A percentile compares a stretch with the other conserved stretches of the same genome.
Conservation (phyloP, 2,113 vertebrate genomes). For the Potamarius usumacintae region DNA sequence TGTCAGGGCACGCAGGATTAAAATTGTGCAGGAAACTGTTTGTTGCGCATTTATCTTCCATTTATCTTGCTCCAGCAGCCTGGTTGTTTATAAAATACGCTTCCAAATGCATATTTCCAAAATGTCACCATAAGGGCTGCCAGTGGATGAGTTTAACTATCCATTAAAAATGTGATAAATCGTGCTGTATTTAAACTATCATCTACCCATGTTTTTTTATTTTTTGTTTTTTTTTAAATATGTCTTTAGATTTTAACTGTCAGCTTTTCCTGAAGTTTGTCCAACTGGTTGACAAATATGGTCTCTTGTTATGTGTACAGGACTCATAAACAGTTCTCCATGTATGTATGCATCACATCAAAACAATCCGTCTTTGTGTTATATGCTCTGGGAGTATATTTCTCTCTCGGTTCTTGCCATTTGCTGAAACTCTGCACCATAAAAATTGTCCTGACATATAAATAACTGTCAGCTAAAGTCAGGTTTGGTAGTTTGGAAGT, state of each 20-base stretch:
- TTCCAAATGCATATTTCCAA: slow-evolving; percentile 37
- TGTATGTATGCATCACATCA: background rate
- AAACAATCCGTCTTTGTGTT: background rate
- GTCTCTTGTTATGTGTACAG: background rate
- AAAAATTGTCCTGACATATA: background rate
- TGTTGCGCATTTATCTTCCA: slow-evolving; percentile 40
- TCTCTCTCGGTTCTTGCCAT: background rate
- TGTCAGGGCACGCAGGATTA: slow-evolving; percentile 33
- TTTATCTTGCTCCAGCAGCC: slow-evolving; percentile 37
- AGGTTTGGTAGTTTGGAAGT: background rate
- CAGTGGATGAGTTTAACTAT: slow-evolving; percentile 15
- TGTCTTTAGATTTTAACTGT: background rate
- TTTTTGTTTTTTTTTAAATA: background rate
- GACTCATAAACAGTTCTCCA: background rate
- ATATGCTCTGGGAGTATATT: background rate
- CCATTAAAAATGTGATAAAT: background rate
- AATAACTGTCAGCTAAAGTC: background rate
- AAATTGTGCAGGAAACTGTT: slow-evolving; percentile 43
- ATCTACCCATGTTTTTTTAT: background rate
- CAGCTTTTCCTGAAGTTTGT: background rate
- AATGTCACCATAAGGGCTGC: slow-evolving; percentile 27
- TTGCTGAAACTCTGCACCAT: background rate
- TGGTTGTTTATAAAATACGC: slow-evolving; percentile 27
- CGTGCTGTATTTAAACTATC: background rate
- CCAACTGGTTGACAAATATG: slow-evolving; percentile 2